These are phyloP conservation scores for Microchirus variegatus DNA, from an alignment of 2,797 vertebrate species.

Conservation along the genomic window DNA sequence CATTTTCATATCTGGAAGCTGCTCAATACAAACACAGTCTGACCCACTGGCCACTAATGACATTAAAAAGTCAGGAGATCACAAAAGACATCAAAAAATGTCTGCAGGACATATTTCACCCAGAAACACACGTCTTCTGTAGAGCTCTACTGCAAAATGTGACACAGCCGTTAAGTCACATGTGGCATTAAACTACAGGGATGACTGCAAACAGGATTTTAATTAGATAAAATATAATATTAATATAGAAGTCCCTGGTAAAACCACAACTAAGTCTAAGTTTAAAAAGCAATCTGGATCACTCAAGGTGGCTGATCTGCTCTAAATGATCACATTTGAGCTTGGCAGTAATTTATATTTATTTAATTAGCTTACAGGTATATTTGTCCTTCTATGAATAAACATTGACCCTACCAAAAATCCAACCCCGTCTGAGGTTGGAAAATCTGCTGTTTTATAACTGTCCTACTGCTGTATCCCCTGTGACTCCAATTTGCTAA, in stretches of 20 bases:
- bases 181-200: no score
- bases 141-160: no score
- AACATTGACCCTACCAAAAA: background rate
- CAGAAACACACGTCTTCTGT: background rate
- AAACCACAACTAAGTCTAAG: no score
- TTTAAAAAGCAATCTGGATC: no score
- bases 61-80: background rate
- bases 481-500: conserved; percentile 82
- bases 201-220: no score
- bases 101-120: background rate
- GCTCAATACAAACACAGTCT: background rate
- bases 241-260: no score
- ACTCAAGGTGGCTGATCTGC: no score
- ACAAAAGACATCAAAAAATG: background rate
- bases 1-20: background rate
- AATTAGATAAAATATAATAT: no score
- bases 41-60: background rate
- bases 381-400: no score
- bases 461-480: conserved; percentile 59
- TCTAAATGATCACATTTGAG: no score
- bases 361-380: no score
- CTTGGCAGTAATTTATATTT: no score
- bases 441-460: conserved; percentile 39
- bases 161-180: background rate
- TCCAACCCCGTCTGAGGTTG: background rate